phyloP scores from a whole-genome alignment of 2,113 vertebrate species.

The Seriola dumerili region DNA sequence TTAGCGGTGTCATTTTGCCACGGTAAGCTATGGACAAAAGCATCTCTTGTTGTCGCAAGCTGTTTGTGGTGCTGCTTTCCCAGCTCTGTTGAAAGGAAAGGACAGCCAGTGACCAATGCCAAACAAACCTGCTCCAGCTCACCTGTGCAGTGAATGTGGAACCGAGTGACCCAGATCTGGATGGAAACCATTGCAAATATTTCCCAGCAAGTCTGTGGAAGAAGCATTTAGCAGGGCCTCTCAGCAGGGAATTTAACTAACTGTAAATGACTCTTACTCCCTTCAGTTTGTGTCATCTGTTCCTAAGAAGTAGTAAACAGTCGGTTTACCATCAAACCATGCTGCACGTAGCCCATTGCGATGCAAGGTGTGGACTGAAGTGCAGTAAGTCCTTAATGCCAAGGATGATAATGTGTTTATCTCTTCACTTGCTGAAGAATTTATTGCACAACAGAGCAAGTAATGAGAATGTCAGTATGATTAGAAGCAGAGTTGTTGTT shows the following conservation, averaged over 20 bases:
- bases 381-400: slow-evolving; percentile 31
- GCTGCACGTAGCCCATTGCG: slow-evolving; percentile 25
- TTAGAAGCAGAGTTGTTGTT: slow-evolving; percentile 57
- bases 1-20: slow-evolving; percentile 72
- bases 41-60: slow-evolving; percentile 81
- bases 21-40: slow-evolving; percentile 76
- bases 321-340: slow-evolving; percentile 61
- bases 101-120: slow-evolving; percentile 77
- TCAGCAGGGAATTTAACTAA: slow-evolving; percentile 77
- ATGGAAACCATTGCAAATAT: slow-evolving; percentile 85
- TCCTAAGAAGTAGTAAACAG: slow-evolving; percentile 77
- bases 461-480: slow-evolving; percentile 11
- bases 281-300: slow-evolving; percentile 79
- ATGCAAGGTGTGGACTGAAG: slow-evolving; percentile 38
- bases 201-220: slow-evolving; percentile 81
- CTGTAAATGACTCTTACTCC: slow-evolving; percentile 80
- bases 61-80: slow-evolving; percentile 77
- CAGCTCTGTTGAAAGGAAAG: slow-evolving; percentile 82
- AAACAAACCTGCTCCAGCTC: slow-evolving; percentile 83
- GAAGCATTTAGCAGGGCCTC: slow-evolving; percentile 76
- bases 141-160: slow-evolving; percentile 82
- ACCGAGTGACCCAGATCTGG: slow-evolving; percentile 81
- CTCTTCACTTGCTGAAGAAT: not conserved
- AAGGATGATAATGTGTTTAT: slow-evolving; percentile 7
- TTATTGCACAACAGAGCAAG: slow-evolving; percentile 11